Evolutionary conservation across 1,140 invertebrate species (phyloP).

Genomic region (Brachionus paranguensis): DNA sequence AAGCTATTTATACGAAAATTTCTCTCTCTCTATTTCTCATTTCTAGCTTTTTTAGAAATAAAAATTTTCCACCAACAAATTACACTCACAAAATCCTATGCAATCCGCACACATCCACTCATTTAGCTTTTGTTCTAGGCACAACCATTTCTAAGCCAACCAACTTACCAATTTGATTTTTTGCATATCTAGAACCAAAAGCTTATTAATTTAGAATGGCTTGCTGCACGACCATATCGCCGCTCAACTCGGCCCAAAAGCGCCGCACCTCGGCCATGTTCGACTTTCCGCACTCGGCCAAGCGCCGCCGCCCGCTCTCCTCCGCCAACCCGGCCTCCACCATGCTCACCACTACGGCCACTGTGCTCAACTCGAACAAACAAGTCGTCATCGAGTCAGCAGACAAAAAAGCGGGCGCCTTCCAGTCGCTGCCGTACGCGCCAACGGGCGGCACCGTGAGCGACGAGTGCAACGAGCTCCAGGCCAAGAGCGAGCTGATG

Average conservation of each 20-base stretch:
- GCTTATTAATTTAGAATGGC: neutral
- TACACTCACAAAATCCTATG: no score
- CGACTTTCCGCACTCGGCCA: constrained; percentile 11
- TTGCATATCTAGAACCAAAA: neutral
- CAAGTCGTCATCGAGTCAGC: neutral
- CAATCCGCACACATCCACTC: no score
- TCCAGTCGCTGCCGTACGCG: neutral
- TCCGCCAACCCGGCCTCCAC: neutral
- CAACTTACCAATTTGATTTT: neutral
- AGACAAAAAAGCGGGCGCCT: neutral
- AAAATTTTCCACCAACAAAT: neutral
- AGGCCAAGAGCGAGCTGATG: neutral
- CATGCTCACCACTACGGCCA: neutral
- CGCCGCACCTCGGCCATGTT: neutral
- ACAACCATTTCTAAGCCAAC: neutral
- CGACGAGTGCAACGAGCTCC: neutral
- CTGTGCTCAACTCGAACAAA: neutral
- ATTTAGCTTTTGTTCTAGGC: neutral
- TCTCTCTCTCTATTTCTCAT: neutral
- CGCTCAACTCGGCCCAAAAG: constrained; percentile 30
- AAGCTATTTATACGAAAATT: neutral
- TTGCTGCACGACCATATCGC: constrained; percentile 38
- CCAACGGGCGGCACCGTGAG: neutral
- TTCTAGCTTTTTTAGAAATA: neutral
- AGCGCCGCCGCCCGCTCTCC: neutral